Evolutionary conservation across 1,140 invertebrate species (phyloP).

Genomic region (Drosophila auraria): DNA sequence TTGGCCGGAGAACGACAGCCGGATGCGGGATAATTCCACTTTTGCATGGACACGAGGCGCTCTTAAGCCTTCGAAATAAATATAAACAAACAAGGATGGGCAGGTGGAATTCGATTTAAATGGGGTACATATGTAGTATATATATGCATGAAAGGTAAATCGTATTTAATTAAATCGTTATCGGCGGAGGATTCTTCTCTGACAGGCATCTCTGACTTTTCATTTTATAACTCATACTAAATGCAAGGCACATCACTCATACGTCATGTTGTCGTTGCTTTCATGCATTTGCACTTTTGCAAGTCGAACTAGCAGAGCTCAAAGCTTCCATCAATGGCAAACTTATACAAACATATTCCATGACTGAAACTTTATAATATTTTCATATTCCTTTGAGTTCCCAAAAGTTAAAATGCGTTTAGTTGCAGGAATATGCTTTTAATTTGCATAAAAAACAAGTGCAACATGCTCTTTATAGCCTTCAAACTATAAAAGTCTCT

Average conservation of each 20-base stretch:
- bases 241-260: neutral
- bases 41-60: conserved; percentile 27
- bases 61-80: neutral
- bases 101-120: conserved; percentile 6
- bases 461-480: neutral
- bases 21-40: conserved; percentile 11
- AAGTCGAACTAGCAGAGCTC: neutral
- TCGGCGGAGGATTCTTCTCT: neutral
- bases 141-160: neutral
- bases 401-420: neutral
- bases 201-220: neutral
- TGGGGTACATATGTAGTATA: too few species aligned
- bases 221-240: neutral
- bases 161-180: neutral
- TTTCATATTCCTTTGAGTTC: neutral
- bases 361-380: neutral
- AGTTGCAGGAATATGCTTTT: neutral
- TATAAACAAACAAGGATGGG: conserved; percentile 13
- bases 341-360: neutral
- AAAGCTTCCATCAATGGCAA: too few species aligned
- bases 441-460: neutral
- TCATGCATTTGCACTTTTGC: neutral
- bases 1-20: conserved; percentile 7
- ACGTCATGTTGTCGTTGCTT: neutral
- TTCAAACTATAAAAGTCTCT: neutral